These are phyloP conservation scores for Orchestes rusci DNA, from an alignment of 2,888 invertebrate species.

Conservation along the genomic window DNA sequence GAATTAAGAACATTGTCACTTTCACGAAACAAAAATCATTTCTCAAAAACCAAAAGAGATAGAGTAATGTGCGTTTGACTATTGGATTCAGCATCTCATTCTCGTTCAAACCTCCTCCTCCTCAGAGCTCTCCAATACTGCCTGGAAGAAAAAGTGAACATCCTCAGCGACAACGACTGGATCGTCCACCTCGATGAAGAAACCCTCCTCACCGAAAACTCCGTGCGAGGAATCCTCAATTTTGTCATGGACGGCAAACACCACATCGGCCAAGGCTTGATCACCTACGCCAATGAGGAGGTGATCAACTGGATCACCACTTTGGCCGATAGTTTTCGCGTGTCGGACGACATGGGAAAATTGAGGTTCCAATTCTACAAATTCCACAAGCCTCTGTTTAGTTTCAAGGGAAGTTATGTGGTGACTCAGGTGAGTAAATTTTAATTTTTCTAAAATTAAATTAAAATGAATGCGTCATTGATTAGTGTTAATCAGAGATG, in stretches of 20 bases:
- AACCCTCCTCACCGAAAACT: slow-evolving; percentile 87
- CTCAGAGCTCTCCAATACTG: slow-evolving; percentile 92
- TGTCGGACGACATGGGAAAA: slow-evolving; percentile 97
- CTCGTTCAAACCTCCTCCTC: too few species aligned
- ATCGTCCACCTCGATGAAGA: slow-evolving; percentile 97
- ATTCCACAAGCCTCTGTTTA: slow-evolving; percentile 92
- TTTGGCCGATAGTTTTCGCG: slow-evolving; percentile 89
- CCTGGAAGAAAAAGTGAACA: slow-evolving; percentile 82
- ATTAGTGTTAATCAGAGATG: not conserved
- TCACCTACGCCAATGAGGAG: slow-evolving; percentile 93
- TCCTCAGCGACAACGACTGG: slow-evolving; percentile 84
- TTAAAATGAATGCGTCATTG: not conserved
- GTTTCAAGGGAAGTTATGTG: slow-evolving; percentile 98
- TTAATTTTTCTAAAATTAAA: not conserved
- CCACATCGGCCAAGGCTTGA: slow-evolving; percentile 88
- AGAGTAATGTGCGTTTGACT: too few species aligned
- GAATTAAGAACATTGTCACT: too few species aligned
- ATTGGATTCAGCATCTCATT: too few species aligned
- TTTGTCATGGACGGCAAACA: slow-evolving; percentile 92
- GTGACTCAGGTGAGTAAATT: slow-evolving; percentile 81
- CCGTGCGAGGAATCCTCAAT: slow-evolving; percentile 83
- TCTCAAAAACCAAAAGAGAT: too few species aligned
- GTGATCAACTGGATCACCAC: slow-evolving; percentile 97
- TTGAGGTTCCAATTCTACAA: slow-evolving; percentile 83
- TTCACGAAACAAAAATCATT: too few species aligned